Base-by-base conservation (phyloP, 2,888 invertebrate species). In the Cryptophagus acutangulus region DNA sequence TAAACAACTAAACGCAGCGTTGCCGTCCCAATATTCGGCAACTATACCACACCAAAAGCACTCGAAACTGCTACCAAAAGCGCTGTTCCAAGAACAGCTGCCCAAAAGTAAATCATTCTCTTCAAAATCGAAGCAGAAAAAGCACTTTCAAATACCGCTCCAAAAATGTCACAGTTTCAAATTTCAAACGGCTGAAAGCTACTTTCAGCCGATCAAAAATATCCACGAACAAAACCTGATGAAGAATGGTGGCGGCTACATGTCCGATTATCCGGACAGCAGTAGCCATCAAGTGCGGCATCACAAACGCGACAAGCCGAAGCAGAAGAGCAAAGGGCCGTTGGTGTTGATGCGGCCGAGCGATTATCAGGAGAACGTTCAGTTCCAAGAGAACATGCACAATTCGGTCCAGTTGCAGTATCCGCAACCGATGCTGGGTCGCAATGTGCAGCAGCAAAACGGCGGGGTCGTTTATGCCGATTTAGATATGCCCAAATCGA, bases 81-180 rank as follows among this genome's bases (percentile, higher is more conserved):
- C 67, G 37, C 52, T 71, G 12, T 70, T 71, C 50, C 66, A 66
- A 57, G 69, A 70, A 31, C 67, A 66, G 44, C 40, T 61, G 18
- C 51, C 61, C 33, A 70, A 70, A 48, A 70, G 69, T 54, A 69
- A 69, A 58, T 68, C 69, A 30, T 69, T 70, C 46, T 64, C 67
- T 15, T 63, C 64, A 38, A 64, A 66, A 41, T 58, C 60, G 33
- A 66, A 67, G 45, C 65, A 75, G 55, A 78, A 78, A 70, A 79
- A 79, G 67, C 76, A 76, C 50, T 78, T 79, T 52, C 78, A 79
- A 72, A 76, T 78, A 53, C 78, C 78, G 1, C 61, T 79, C 26
- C 79, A 79, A 62, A 79, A 79, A 62, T 77, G 79, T 55, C 78
- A 79, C 65, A 79, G 79, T 62, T 79, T 79, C 60, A 69, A 67